phyloP scores from a whole-genome alignment of 2,888 invertebrate genomes.

The Drosophila cognata region DNA sequence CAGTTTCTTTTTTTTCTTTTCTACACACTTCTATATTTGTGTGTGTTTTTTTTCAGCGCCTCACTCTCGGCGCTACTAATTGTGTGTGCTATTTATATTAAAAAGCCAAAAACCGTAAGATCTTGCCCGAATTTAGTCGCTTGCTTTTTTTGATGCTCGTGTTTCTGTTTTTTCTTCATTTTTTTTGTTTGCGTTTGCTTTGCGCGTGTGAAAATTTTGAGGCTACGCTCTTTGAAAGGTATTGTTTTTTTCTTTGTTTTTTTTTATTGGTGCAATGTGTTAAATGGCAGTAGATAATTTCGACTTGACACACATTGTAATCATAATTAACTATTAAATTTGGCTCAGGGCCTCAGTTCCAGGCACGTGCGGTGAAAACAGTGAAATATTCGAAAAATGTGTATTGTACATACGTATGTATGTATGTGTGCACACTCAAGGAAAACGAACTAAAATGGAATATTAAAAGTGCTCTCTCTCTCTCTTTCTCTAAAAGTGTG shows the following conservation, averaged over 20 bases:
- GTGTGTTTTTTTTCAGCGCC: conserved; percentile 29
- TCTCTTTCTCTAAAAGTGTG: not conserved
- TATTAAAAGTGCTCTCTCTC: conserved; percentile 39
- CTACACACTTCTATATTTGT: not conserved
- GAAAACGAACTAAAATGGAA: conserved; percentile 57
- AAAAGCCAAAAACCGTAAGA: conserved; percentile 50
- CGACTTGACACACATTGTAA: conserved; percentile 73
- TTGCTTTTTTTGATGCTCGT: conserved; percentile 28
- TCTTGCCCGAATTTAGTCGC: conserved; percentile 59
- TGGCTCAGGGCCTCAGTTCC: conserved; percentile 49
- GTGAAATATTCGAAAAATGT: conserved; percentile 21
- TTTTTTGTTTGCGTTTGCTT: conserved; percentile 43
- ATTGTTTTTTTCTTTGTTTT: conserved; percentile 8
- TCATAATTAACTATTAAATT: conserved; percentile 72
- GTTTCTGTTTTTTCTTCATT: conserved; percentile 10
- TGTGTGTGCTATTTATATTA: conserved; percentile 76
- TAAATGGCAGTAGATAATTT: conserved; percentile 66
- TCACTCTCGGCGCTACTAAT: conserved; percentile 65
- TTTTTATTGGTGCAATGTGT: conserved; percentile 57
- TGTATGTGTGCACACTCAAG: conserved; percentile 32
- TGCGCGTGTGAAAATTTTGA: conserved; percentile 76
- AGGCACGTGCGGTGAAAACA: conserved; percentile 59
- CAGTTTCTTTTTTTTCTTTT: conserved; percentile 51
- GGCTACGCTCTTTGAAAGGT: conserved; percentile 57
- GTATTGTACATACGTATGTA: conserved; percentile 22